A percentile compares a stretch with the other conserved stretches of the same genome.
phyloP scores from a whole-genome alignment of 2,797 vertebrate species.

The Tokudaia tokunoshimensis region DNA sequence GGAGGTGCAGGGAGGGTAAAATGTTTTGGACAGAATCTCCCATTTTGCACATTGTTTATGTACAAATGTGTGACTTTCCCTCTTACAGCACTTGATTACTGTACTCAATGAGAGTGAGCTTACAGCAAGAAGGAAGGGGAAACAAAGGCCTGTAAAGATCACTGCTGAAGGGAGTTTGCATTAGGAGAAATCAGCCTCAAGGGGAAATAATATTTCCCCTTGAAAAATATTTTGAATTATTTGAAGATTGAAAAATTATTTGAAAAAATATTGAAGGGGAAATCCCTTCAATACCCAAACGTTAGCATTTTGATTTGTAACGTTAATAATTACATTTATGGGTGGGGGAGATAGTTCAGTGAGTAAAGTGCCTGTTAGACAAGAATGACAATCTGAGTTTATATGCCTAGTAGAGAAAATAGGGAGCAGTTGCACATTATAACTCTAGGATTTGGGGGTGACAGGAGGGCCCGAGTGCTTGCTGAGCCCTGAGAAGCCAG shows the following conservation, averaged over 20 bases:
- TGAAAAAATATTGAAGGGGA: too few species aligned
- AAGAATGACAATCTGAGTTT: neutral
- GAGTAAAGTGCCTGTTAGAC: neutral
- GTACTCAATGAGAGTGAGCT: conserved; percentile 17
- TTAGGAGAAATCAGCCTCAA: conserved; percentile 35
- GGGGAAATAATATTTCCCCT: too few species aligned
- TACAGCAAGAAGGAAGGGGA: neutral
- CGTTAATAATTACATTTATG: neutral
- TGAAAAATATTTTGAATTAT: too few species aligned
- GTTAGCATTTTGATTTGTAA: neutral
- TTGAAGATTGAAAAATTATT: too few species aligned
- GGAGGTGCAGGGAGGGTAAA: neutral
- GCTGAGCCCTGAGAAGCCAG: neutral
- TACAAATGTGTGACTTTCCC: neutral
- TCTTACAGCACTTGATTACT: conserved; percentile 34
- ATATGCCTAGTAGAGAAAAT: neutral
- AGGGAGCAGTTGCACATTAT: neutral
- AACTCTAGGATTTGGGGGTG: neutral
- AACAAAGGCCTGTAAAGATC: conserved; percentile 29
- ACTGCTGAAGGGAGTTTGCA: conserved; percentile 14
- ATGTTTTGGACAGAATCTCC: conserved; percentile 18
- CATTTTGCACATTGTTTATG: neutral
- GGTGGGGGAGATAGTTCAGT: neutral
- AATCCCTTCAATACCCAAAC: neutral
- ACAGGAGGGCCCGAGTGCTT: neutral